Base-by-base conservation (phyloP, 2,113 vertebrate genomes). In the Agelaius phoeniceus region DNA sequence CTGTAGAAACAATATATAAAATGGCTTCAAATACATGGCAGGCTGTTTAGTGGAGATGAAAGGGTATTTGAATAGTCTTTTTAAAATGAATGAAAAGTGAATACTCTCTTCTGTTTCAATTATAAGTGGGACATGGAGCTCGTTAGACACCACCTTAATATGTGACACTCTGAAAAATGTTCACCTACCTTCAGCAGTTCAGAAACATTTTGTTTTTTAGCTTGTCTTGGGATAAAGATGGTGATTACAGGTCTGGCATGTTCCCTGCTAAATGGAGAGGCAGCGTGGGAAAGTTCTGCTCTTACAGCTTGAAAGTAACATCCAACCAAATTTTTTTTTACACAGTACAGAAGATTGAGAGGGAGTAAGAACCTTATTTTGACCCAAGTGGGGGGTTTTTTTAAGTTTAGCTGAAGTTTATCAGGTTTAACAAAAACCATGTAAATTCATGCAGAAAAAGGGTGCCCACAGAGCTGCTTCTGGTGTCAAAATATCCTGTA, bases 41-140 rank as follows among this genome's bases (percentile, higher is more conserved):
- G 97, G 94, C 97, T 97, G 97, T 98, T 98, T 97, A 97, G 97
- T 67, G 16, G 94, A 97, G 97, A 98, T 98, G 95, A 98, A 98
- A 98, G 97, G 73, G 87, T 94, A 92, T 97, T 97, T 97, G 96
- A 97, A 98, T 97, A 96, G 96, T 95, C 97, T 96, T 95, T 97
- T 98, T 96, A 98, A 97, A 98, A 96, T 97, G 97, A 98, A 97
- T 96, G 97, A 93, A 97, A 97, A 97, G 96, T 93, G 96, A 97
- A 97, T 94, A 93, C 95, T 97, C 93, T 96, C 95, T 97, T 96
- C 97, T 97, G 95, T 97, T 98, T 97, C 95, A 96, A 96, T 97
- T 97, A 94, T 94, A 97, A 97, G 97, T 95, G 89, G 94, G 96
- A 96, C 91, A 92, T 95, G 95, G 95, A 96, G 96, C 96, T 97